A percentile compares a stretch with the other conserved stretches of the same genome.
Evolutionary conservation across 2,113 vertebrate species (phyloP).

Genomic region (Melanocharis versteri): DNA sequence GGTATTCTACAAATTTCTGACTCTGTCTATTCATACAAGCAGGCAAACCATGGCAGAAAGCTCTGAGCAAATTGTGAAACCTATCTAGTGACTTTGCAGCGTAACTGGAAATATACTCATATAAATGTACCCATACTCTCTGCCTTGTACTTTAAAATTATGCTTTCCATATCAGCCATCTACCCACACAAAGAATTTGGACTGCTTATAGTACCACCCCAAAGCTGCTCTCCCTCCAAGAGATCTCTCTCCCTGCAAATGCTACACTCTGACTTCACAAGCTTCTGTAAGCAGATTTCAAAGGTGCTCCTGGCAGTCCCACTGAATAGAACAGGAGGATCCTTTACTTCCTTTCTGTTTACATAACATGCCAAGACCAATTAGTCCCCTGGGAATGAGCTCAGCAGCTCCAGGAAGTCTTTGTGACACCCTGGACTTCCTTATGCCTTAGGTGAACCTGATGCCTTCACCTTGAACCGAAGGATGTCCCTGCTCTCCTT

Average conservation of each 20-base stretch:
- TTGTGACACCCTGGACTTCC: neutral
- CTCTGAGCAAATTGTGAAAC: neutral
- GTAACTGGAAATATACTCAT: neutral
- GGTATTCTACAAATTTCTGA: neutral
- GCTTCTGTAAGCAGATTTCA: neutral
- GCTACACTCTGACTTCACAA: neutral
- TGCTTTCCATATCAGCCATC: neutral
- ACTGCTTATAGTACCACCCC: neutral
- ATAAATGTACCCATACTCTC: neutral
- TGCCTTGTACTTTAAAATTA: neutral
- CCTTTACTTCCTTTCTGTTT: neutral
- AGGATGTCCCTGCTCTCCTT: neutral
- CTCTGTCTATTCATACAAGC: neutral
- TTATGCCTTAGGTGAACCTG: neutral
- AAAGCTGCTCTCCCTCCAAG: neutral
- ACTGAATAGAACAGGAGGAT: neutral
- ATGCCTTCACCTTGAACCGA: neutral
- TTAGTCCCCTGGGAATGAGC: neutral
- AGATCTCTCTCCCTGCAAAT: neutral
- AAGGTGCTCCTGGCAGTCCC: neutral
- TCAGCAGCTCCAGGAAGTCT: neutral
- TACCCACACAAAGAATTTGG: neutral
- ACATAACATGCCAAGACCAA: neutral
- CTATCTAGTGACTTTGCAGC: rapidly evolving
- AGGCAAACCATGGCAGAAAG: neutral